Base-by-base conservation (phyloP, 2,888 invertebrate genomes). In the Lamellibrachia satsuma region DNA sequence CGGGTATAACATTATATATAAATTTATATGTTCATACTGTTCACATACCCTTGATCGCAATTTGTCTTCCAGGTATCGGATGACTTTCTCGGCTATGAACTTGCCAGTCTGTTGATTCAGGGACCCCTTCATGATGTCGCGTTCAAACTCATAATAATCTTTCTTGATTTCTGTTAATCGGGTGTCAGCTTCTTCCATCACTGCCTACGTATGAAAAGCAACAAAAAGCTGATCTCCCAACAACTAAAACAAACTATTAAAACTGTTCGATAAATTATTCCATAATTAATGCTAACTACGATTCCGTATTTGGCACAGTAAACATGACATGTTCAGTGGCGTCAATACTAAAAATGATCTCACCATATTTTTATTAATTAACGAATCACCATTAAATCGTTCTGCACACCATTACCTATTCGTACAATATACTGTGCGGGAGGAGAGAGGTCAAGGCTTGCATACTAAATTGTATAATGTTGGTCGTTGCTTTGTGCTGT, bases 101-200 rank as follows among this genome's bases (percentile, higher is more conserved):
- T 96, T 96, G 9, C 94, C 94, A 90, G 96, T 96, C 91, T 95
- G 93, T 8, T 94, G 93, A 93, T 96, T 96, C 22, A 95, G 94
- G 6, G 96, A 95, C 90, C 96, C 96, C 93, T 96, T 96, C 75
- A 96, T 94, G 55, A 96, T 96, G 93, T 96, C 96, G 93, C 96
- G 94, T 90, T 96, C 96, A 95, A 96, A 96, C 94, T 96, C 96
- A 94, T 96, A 96, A 0, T 95, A 94, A 92, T 96, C 95, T 93
- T 96, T 96, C 93, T 96, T 96, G 8, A 95, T 96, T 93, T 96
- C 96, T 51, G 95, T 94, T 22, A 96, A 93, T 91, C 96, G 93
- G 11, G 96, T 93, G 90, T 96, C 96, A 55, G 96, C 96, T 93
- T 96, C 96, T 93, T 96, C 96, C 95, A 96, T 96, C n/a, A 96